phyloP scores from a whole-genome alignment of 2,888 invertebrate genomes.

The Trachelus troglodyta region DNA sequence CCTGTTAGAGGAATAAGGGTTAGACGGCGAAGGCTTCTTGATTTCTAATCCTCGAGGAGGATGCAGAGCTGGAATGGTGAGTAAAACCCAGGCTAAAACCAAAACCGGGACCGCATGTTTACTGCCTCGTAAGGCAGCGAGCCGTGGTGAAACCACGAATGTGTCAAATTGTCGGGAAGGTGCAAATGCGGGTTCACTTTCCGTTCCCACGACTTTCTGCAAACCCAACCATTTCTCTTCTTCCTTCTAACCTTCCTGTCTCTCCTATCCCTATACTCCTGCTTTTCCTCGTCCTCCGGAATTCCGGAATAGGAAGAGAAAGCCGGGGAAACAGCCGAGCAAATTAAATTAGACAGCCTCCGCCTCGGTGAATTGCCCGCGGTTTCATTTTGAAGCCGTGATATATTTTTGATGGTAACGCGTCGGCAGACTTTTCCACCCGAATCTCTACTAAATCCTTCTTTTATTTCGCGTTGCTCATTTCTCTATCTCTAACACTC shows the following conservation, averaged over 20 bases:
- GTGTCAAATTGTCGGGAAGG: slow-evolving; percentile 39
- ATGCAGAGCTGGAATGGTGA: too few species aligned
- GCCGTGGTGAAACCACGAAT: slow-evolving; percentile 22
- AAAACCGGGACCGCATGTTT: slow-evolving; percentile 3
- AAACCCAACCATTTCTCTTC: too few species aligned
- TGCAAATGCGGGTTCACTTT: slow-evolving; percentile 33
- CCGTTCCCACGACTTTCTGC: not conserved
- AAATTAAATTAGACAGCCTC: slow-evolving; percentile 50
- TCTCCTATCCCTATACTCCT: too few species aligned
- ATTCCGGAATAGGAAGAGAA: not conserved
- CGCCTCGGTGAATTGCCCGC: slow-evolving; percentile 45
- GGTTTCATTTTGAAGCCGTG: slow-evolving; percentile 43
- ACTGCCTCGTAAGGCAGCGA: slow-evolving; percentile 2
- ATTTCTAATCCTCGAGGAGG: too few species aligned
- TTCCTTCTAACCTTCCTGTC: too few species aligned
- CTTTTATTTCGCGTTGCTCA: too few species aligned
- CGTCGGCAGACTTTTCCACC: not conserved
- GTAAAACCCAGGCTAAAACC: not conserved
- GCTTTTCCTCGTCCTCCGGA: not conserved
- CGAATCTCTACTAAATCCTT: too few species aligned
- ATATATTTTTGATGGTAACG: slow-evolving; percentile 26
- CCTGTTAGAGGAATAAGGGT: too few species aligned
- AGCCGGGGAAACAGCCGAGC: slow-evolving; percentile 30
- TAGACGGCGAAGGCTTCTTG: too few species aligned
- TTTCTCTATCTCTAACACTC: too few species aligned